These are phyloP conservation scores for Scotopteryx bipunctaria DNA, from an alignment of 2,888 invertebrate genomes.

Conservation along the genomic window DNA sequence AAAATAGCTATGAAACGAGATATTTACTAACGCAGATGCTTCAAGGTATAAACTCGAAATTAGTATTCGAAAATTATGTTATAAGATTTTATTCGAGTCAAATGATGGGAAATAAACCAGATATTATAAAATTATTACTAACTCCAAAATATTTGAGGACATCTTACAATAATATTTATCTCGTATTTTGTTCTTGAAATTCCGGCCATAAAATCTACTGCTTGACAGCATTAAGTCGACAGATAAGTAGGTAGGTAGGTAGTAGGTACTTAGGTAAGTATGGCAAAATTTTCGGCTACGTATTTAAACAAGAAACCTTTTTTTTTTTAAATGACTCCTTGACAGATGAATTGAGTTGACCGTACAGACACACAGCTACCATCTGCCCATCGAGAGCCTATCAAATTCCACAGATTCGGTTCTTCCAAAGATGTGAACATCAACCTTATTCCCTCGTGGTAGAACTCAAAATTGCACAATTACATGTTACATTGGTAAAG, in stretches of 20 bases:
- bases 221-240: no score
- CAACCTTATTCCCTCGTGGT: slow-evolving; percentile 22
- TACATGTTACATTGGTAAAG: slow-evolving; percentile 32
- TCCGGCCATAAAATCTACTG: no score
- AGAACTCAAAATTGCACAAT: slow-evolving; percentile 18
- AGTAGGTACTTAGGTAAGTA: slow-evolving; percentile 29
- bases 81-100: slow-evolving; percentile 6
- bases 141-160: no score
- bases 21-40: slow-evolving; percentile 21
- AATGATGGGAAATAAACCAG: slow-evolving; percentile 4
- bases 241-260: no score
- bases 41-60: slow-evolving; percentile 18
- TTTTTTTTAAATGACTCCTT: no score
- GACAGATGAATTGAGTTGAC: no score
- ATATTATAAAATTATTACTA: neutral
- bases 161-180: no score
- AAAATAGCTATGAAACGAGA: slow-evolving; percentile 23
- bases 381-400: slow-evolving; percentile 41
- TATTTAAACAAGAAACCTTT: no score
- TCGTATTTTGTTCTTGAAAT: no score
- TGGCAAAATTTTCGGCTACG: no score
- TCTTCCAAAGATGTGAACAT: slow-evolving; percentile 6
- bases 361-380: no score
- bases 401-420: slow-evolving; percentile 37
- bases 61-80: slow-evolving; percentile 9